These are phyloP conservation scores for Caradrina kadenii DNA, from an alignment of 2,888 invertebrate genomes.

Conservation along the genomic window DNA sequence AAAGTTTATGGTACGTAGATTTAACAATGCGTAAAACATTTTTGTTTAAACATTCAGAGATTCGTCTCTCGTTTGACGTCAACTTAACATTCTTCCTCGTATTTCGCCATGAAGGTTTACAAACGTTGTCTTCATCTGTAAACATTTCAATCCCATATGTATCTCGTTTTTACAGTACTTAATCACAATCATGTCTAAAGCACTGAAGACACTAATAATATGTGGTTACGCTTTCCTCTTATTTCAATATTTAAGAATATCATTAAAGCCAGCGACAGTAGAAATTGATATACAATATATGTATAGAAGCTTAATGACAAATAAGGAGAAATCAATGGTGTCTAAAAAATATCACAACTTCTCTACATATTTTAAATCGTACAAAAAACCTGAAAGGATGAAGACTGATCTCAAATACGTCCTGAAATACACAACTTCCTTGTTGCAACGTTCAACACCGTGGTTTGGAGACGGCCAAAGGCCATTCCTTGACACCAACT, in stretches of 20 bases:
- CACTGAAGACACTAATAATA: slow-evolving; percentile 70
- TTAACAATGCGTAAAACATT: slow-evolving; percentile 44
- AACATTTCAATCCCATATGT: slow-evolving; percentile 29
- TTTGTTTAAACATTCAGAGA: slow-evolving; percentile 33
- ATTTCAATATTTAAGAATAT: slow-evolving; percentile 69
- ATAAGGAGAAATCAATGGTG: slow-evolving; percentile 62
- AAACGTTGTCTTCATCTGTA: slow-evolving; percentile 16
- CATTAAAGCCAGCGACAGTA: slow-evolving; percentile 60
- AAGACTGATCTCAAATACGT: slow-evolving; percentile 79
- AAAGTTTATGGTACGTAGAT: slow-evolving; percentile 69
- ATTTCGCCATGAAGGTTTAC: slow-evolving; percentile 39
- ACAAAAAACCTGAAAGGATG: slow-evolving; percentile 69
- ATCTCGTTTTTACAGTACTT: neutral
- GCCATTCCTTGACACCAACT: slow-evolving; percentile 75
- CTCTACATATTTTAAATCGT: slow-evolving; percentile 60
- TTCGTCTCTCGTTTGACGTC: slow-evolving; percentile 46
- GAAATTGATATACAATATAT: slow-evolving; percentile 75
- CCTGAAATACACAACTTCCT: slow-evolving; percentile 75
- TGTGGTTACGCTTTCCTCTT: slow-evolving; percentile 70
- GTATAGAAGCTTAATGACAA: slow-evolving; percentile 50
- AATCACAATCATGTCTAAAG: slow-evolving; percentile 74
- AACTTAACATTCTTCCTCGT: slow-evolving; percentile 47
- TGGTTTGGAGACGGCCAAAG: slow-evolving; percentile 72
- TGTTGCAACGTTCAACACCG: slow-evolving; percentile 65
- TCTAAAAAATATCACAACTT: slow-evolving; percentile 65